Conservation (phyloP, 1,140 invertebrate genomes). For the Dendrolimus punctatus region DNA sequence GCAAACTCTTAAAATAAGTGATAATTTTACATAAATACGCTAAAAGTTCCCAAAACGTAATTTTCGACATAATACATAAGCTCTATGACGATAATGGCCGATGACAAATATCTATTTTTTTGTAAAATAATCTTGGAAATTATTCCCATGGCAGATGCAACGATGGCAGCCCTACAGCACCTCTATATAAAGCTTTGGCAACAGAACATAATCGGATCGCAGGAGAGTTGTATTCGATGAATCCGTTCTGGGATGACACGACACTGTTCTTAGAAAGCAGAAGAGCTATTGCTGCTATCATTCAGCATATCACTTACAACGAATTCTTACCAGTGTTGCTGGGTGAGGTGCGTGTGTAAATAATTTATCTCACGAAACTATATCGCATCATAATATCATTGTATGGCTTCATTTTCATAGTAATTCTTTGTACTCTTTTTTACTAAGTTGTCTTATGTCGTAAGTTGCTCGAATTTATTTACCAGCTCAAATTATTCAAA, state of each 20-base stretch:
- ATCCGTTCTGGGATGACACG: slow-evolving; percentile 90
- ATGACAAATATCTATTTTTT: too few relatives aligned
- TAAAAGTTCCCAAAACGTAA: too few relatives aligned
- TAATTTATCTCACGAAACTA: not conserved
- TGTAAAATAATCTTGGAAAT: too few relatives aligned
- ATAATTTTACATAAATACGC: too few relatives aligned
- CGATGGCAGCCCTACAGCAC: slow-evolving; percentile 50
- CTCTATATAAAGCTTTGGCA: slow-evolving; percentile 79
- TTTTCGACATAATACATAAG: too few relatives aligned
- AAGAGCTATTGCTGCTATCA: slow-evolving; percentile 82
- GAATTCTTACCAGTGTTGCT: slow-evolving; percentile 88
- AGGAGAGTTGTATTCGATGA: slow-evolving; percentile 78
- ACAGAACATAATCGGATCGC: slow-evolving; percentile 90
- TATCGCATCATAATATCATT: not conserved
- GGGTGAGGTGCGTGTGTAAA: slow-evolving; percentile 70
- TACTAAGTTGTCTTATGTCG: too few relatives aligned
- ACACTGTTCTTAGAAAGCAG: slow-evolving; percentile 85
- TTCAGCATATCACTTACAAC: slow-evolving; percentile 91
- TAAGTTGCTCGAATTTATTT: too few relatives aligned
- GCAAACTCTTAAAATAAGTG: too few relatives aligned
- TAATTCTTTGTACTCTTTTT: not conserved
- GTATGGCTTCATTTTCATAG: not conserved
- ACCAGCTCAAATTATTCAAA: too few relatives aligned
- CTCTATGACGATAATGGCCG: too few relatives aligned
- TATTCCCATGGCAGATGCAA: slow-evolving; percentile 47